Base-by-base conservation (phyloP, 2,113 vertebrate species). In the Peromyscus maniculatus region DNA sequence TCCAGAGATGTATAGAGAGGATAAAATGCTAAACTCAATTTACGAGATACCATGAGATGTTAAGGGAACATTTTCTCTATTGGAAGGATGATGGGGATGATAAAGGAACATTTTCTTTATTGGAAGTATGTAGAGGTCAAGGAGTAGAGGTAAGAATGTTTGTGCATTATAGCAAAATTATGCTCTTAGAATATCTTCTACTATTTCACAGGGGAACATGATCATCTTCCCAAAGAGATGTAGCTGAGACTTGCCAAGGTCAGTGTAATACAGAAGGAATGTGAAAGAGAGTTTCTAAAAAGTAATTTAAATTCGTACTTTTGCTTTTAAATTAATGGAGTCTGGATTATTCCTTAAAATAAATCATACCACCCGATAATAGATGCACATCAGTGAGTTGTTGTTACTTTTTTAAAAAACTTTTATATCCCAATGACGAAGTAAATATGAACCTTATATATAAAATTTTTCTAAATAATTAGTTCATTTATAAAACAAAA, bases 141-240 rank as follows among this genome's bases (percentile, higher is more conserved):
- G 0, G 39, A 5, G 3, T 15, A 43, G 26, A 84, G 1, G 13
- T 31, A 0, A 15, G 66, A 31, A 74, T 19, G 0, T 1, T 22
- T 71, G 7, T 0, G 3, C 10, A 52, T 39, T 26, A 1, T 33
- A 57, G 13, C n/a, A 89, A 5, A 84, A n/a, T n/a, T 82, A 59
- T 15, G n/a, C 33, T 82, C 11, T n/a, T 82, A n/a, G 33, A 67
- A 67, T n/a, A n/a, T 72, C n/a, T 46, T 64, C 16, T 64, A 12
- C 26, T 43, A 1, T 88, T 64, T 93, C 28, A 43, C 21, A 86
- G 49, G 62, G 39, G n/a, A 13, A 39, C 12, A 55, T 19, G 1
- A n/a, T 67, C 46, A 67, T 79, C 39, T 69, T 52, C 5, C n/a
- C 77, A 94, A 90, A 72, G 0, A 3, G 5, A 46, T 57, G 2